phyloP scores from a whole-genome alignment of 2,113 vertebrate genomes.

The Neotragus pygmaeus region DNA sequence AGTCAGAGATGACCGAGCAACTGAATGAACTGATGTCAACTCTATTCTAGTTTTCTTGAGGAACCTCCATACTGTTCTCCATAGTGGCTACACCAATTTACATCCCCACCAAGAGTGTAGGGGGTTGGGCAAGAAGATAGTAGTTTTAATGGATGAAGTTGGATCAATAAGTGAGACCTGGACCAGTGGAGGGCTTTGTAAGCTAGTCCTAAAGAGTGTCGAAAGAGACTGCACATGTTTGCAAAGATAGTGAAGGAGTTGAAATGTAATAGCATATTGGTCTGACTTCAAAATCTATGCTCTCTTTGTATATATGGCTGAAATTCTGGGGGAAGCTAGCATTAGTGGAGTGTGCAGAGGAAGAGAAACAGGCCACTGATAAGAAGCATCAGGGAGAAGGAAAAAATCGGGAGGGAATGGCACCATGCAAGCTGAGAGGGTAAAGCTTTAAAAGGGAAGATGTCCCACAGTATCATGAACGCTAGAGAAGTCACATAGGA shows the following conservation, averaged over 20 bases:
- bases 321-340: neutral
- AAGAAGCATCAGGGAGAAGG: neutral
- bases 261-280: neutral
- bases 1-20: neutral
- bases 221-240: neutral
- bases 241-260: neutral
- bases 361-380: neutral
- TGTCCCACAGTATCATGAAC: neutral
- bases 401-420: neutral
- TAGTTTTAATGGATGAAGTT: neutral
- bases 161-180: neutral
- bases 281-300: neutral
- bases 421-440: accelerated
- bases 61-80: neutral
- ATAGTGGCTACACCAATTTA: neutral
- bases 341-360: neutral
- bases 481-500: neutral
- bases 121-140: neutral
- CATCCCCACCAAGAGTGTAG: neutral
- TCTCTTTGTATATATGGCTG: neutral
- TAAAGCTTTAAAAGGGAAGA: neutral
- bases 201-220: neutral
- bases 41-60: neutral
- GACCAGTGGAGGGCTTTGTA: neutral
- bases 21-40: neutral